A percentile compares a stretch with the other conserved stretches of the same genome.
These are phyloP conservation scores for Macquaria ambigua DNA, from an alignment of 2,113 vertebrate genomes.

Conservation along the genomic window DNA sequence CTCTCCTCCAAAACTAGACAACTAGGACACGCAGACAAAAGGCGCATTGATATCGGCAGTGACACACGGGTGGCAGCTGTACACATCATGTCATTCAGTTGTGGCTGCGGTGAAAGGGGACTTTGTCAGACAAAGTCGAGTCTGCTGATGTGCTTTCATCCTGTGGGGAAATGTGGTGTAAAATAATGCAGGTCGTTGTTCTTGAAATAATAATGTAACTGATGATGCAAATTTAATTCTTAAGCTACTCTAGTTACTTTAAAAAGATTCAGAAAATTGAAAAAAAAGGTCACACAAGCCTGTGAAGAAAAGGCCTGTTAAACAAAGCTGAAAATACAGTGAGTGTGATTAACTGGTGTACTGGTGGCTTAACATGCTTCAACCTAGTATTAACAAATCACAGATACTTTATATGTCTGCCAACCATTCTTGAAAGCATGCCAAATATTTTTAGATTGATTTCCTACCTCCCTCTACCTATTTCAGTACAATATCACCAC, in stretches of 20 bases:
- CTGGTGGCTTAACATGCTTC: not conserved
- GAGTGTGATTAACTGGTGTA: not conserved
- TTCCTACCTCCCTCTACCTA: not conserved
- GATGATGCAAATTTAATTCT: not conserved
- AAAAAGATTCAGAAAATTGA: not conserved
- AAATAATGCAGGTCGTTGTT: slow-evolving; percentile 40
- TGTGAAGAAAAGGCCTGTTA: not conserved
- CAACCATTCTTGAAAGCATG: not conserved
- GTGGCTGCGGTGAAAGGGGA: slow-evolving; percentile 58
- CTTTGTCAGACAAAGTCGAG: slow-evolving; percentile 57
- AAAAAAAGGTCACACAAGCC: not conserved
- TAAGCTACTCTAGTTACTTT: not conserved
- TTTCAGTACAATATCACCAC: not conserved
- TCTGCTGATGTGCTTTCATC: slow-evolving; percentile 42
- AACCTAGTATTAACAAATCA: not conserved
- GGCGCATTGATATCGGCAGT: slow-evolving; percentile 58
- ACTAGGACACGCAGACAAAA: slow-evolving; percentile 68
- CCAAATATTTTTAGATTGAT: not conserved
- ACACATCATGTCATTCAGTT: slow-evolving; percentile 70
- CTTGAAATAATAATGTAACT: slow-evolving; percentile 21
- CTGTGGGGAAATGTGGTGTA: slow-evolving; percentile 6
- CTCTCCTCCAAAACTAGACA: slow-evolving; percentile 55
- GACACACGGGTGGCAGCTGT: slow-evolving; percentile 75
- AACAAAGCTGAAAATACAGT: not conserved
- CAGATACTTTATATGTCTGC: not conserved